Base-by-base conservation (phyloP, 2,797 vertebrate genomes). In the Odontamblyopus rebecca region DNA sequence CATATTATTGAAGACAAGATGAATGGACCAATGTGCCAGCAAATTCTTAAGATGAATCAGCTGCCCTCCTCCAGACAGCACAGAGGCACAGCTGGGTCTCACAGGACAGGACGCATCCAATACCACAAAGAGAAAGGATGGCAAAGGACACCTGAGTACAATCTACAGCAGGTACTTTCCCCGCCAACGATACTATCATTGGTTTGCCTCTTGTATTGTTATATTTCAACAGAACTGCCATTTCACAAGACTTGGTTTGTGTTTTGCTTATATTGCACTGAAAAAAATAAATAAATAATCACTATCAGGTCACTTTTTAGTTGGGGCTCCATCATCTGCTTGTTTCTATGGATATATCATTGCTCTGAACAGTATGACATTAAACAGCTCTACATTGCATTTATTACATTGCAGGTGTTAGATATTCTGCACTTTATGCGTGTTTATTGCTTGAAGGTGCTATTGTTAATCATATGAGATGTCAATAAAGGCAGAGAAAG, bases 41-140 rank as follows among this genome's bases (percentile, higher is more conserved):
- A 59, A 23, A 68, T 59, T 68, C 67, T 54, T 59, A 13, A 59
- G 53, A 68, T 56, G 67, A 68, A 69, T 69, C 67, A 59, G 68
- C 44, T 32, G 41, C 35, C 26, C 19, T 67, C 51, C 63, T 50
- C 41, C 66, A 56, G 64, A 16, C 2, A 60, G 57, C 2, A 8
- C 15, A 7, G 61, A 65, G 63, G 5, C 63, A 65, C 63, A 65
- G 63, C 63, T 65, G 63, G 62, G 63, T 23, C 26, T 29, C 63
- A 4, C 13, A 27, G 23, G 23, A 6, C 63, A 50, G n/a, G 63
- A 65, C 9, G 13, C 63, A 48, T 48, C 41, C 63, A 50, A 16
- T 50, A 48, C 23, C 11, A 65, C 4, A 18, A 50, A 65, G 23
- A 44, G 19, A 48, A 26, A 65, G 6, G 12, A 30, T 23, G 53